Evolutionary conservation across 2,113 vertebrate genomes (phyloP).

Genomic region (Ivindomyrus marchei): DNA sequence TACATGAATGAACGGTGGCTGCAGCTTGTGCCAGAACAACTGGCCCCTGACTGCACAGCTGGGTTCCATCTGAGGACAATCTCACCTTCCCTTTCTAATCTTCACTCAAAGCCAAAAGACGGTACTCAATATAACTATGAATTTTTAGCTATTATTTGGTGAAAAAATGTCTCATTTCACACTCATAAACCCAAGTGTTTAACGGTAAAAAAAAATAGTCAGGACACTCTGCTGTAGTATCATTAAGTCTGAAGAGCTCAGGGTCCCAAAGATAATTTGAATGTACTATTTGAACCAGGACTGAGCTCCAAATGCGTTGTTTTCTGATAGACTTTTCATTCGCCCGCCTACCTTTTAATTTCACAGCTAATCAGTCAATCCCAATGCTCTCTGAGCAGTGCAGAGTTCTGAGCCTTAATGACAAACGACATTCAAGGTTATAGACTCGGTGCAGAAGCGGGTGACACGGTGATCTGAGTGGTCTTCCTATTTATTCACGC

Average conservation of each 20-base stretch:
- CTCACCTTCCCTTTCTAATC: neutral
- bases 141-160: neutral
- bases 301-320: neutral
- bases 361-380: neutral
- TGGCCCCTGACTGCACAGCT: neutral
- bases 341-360: neutral
- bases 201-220: neutral
- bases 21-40: neutral
- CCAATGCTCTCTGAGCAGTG: neutral
- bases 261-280: neutral
- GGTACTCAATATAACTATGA: neutral
- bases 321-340: neutral
- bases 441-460: neutral
- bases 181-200: neutral
- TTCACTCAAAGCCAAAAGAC: neutral
- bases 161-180: neutral
- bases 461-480: neutral
- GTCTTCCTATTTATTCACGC: neutral
- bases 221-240: neutral
- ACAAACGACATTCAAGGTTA: neutral
- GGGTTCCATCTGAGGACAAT: neutral
- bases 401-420: neutral
- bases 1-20: neutral
- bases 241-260: conserved; percentile 2
- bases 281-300: neutral